Percentiles rank a stretch among this genome's conserved stretches.
These are phyloP conservation scores for Campopleginae sp. DNA, from an alignment of 2,888 invertebrate genomes.

Conservation along the genomic window DNA sequence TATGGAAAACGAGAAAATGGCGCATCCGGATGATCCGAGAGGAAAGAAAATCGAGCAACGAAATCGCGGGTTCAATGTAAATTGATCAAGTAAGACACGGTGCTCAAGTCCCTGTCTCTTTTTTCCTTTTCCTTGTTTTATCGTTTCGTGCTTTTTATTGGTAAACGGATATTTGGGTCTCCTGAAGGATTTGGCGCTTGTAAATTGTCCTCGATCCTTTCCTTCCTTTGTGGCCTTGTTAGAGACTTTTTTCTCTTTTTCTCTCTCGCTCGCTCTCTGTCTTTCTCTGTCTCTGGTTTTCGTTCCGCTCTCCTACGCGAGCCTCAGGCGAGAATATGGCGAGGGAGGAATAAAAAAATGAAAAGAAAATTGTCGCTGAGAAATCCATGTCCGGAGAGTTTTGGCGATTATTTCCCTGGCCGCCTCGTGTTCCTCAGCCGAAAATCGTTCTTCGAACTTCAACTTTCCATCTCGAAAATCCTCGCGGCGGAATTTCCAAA, in stretches of 20 bases:
- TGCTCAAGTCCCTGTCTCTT: conserved; percentile 55
- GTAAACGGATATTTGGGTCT: not conserved
- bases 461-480: not conserved
- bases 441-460: not conserved
- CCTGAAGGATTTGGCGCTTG: not conserved
- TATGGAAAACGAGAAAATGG: conserved; percentile 30
- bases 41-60: conserved; percentile 26
- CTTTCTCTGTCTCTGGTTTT: conserved; percentile 49
- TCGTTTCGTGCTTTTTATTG: conserved; percentile 27
- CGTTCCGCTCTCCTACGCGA: not conserved
- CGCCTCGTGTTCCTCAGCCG: not conserved
- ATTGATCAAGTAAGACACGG: conserved; percentile 85
- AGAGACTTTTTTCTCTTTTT: conserved; percentile 52
- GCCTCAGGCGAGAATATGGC: not conserved
- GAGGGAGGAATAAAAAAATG: not conserved
- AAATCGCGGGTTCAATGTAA: conserved; percentile 76
- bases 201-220: not conserved
- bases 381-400: not conserved
- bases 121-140: conserved; percentile 21
- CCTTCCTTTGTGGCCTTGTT: not conserved
- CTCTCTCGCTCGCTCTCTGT: conserved; percentile 42
- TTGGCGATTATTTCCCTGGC: not conserved
- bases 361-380: not conserved
- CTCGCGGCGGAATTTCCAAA: not conserved
- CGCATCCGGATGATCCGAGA: conserved; percentile 47